Percentiles rank a stretch among this genome's conserved stretches.
Conservation (phyloP, 2,888 invertebrate species). For the Acanthoscelides obtectus region DNA sequence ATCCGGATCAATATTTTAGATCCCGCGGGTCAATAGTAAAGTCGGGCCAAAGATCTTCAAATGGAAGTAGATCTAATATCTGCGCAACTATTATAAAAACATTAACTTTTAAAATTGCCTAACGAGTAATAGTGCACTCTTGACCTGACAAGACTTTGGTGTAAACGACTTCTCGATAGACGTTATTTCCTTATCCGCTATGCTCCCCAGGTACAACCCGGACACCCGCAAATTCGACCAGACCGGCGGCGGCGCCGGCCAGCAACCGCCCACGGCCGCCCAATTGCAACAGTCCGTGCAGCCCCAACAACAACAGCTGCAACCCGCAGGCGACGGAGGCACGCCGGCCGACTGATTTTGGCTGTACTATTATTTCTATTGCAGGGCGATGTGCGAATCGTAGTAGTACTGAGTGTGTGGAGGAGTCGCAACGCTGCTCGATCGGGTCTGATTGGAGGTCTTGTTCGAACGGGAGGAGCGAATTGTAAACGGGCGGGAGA, state of each 20-base stretch:
- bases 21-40: too few relatives aligned
- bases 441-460: neutral
- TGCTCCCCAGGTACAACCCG: constrained; percentile 57
- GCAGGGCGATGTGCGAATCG: constrained; percentile 40
- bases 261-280: neutral
- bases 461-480: too few relatives aligned
- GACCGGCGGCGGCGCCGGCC: neutral
- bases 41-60: too few relatives aligned
- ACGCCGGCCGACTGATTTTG: constrained; percentile 50
- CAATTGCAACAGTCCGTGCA: neutral
- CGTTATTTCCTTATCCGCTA: neutral
- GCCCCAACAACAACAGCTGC: constrained; percentile 61
- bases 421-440: neutral
- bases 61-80: too few relatives aligned
- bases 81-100: too few relatives aligned
- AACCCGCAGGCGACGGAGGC: constrained; percentile 58
- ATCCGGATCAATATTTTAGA: too few relatives aligned
- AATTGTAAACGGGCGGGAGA: neutral
- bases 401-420: constrained; percentile 27
- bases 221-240: constrained; percentile 80
- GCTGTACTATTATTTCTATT: constrained; percentile 44
- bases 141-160: too few relatives aligned
- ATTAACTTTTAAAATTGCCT: too few relatives aligned
- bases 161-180: too few relatives aligned
- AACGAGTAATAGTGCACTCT: too few relatives aligned